Base-by-base conservation (phyloP, 2,888 invertebrate genomes). In the Caenorhabditis macrosperma region DNA sequence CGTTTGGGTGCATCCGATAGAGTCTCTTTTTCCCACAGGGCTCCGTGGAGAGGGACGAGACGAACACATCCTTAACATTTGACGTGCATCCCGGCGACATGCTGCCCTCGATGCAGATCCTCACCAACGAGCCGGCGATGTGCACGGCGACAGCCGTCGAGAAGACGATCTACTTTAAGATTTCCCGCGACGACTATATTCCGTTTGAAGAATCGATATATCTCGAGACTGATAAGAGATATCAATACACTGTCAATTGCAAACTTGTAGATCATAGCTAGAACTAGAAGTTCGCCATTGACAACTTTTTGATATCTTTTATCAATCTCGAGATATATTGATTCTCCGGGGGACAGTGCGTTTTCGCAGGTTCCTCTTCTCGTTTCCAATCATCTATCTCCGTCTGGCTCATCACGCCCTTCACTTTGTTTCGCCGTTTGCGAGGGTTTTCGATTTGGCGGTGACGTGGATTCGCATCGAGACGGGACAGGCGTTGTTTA, bases 81-180 rank as follows among this genome's bases (percentile, higher is more conserved):
- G 60, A 74, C 20, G 75, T 79, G 6, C 48, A 33, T 15, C 66
- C 79, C 0, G 79, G 79, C 9, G 79, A 79, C 20, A 64, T 79
- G 10, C 63, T 79, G 1, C 79, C 79, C 10, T 79, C 79, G 1
- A 75, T 79, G 79, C 79, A 79, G n/a, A 57, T 79, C 35, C 22
- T 79, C 38, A 79, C 79, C 1, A 75, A 79, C 50, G 79, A 79
- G 24, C 79, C 75, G 12, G 61, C 79, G 6, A 75, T 79, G 69
- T 74, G 68, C 57, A 64, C 75, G 12, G 69, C 75, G 12, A 75
- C 64, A 2, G 74, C 79, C 1, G 22, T 66, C 10, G 61, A 74
- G 41, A 68, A 72, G 17, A 74, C 72, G 5, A 78, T 78, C 20
- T 78, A 74, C 48, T 72, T 74, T 7, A 61, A 60, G 28, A 46